Evolutionary conservation across 1,140 invertebrate genomes (phyloP), one percentile per base, ranked within the genome.

Genomic region (Drosophila neocordata): DNA sequence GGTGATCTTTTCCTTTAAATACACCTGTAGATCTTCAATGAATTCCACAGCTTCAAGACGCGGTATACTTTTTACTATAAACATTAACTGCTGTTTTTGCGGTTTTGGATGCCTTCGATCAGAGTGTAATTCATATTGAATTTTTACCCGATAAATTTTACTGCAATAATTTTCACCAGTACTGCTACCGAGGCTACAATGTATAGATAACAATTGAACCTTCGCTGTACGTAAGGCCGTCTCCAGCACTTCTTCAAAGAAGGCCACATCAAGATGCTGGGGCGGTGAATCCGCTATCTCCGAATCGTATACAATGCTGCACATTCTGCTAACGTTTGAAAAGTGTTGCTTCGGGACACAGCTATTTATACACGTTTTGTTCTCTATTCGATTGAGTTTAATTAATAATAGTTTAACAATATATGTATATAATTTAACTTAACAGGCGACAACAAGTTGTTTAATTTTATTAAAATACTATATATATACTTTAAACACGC

Each of bases 81-180:
- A 69, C 44, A 90, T 44, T 24, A 31, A 31, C 6, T 73, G 24
- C 6, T 77, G 35, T 9, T 20, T 48, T 1, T 63, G 24, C 5
- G 74, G 35, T 7, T 18, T 15, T 1, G 61, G 57, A 6, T 55
- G 12, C 35, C 69, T 20, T 48, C 2, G 55, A 22, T 62, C 11
- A 27, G 20, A 13, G 2, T 8, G 13, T 9, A 20, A 27, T 13
- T 56, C 6, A 13, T 56, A 27, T 12, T 35, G n/a, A 31, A 53
- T 27, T 20, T 68, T 70, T 0, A 69, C 68, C 6, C 90, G 69
- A 55, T 90, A 91, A 24, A 91, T 88, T 51, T 77, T 60, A 35
- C 90, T 91, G 52, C 85, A 91, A 53, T 89, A 91, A 55, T 91
- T 91, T 24, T 91, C 90, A 1, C 90, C 90, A 4, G 67, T 66